Evolutionary conservation across 37 sponge, comb jelly and placozoan genomes (phyloP).

Genomic region (Geodia barretti): DNA sequence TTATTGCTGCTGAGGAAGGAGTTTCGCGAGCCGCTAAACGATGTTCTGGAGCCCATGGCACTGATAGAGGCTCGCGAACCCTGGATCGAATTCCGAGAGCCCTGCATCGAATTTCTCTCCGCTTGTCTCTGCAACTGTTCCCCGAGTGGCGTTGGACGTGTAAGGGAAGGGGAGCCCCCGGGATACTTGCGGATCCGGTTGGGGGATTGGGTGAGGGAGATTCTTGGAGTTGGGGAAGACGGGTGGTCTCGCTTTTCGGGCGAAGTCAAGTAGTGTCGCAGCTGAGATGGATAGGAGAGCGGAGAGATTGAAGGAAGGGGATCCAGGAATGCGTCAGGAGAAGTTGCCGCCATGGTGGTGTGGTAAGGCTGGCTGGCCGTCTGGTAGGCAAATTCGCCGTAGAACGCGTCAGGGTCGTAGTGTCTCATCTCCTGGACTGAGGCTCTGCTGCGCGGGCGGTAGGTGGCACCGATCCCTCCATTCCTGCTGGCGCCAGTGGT

Average conservation of each 20-base stretch:
- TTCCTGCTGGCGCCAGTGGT: background rate
- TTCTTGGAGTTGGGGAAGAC: background rate
- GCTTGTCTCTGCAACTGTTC: slow-evolving; percentile 20
- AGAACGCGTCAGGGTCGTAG: background rate
- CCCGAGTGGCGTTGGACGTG: slow-evolving; percentile 21
- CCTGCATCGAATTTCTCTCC: slow-evolving; percentile 30
- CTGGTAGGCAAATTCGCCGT: background rate
- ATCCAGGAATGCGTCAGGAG: slow-evolving; percentile 14
- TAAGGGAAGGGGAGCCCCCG: slow-evolving; percentile 18
- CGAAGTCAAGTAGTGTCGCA: background rate
- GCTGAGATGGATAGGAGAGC: slow-evolving; percentile 27
- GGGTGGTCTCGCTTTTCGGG: background rate
- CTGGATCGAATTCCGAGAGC: slow-evolving; percentile 10
- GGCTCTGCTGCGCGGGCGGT: background rate
- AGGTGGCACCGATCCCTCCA: background rate
- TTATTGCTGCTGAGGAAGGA: background rate
- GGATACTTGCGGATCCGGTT: background rate
- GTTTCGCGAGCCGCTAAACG: background rate
- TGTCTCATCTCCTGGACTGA: background rate
- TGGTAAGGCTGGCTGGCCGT: background rate
- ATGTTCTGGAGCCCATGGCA: slow-evolving; percentile 9
- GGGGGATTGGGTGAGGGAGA: background rate
- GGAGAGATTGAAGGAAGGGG: slow-evolving; percentile 36
- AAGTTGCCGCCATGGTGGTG: background rate
- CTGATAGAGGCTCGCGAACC: slow-evolving; percentile 15